Evolutionary conservation across 2,113 vertebrate genomes (phyloP).

Genomic region (Odocoileus hemionus): DNA sequence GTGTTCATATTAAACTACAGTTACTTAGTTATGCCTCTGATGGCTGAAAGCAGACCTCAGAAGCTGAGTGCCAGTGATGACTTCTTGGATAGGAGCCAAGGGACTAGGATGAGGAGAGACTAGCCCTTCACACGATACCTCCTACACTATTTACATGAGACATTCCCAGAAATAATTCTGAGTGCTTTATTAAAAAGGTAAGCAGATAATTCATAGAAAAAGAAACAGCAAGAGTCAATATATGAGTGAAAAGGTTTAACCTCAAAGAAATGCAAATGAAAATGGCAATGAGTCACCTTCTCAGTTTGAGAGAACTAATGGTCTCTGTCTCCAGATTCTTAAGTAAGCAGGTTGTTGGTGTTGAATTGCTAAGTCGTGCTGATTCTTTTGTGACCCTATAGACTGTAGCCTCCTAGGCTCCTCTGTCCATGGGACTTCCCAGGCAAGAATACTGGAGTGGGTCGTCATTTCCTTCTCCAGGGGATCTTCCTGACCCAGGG

Average conservation of each 20-base stretch:
- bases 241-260: background rate
- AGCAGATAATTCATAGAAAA: background rate
- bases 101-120: background rate
- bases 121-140: background rate
- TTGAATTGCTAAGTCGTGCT: background rate
- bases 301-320: background rate
- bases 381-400: background rate
- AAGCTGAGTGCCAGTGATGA: background rate
- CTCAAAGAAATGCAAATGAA: constrained; percentile 34
- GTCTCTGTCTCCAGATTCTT: background rate
- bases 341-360: background rate
- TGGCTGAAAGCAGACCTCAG: background rate
- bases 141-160: background rate
- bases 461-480: background rate
- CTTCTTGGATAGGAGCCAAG: background rate
- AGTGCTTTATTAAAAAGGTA: background rate
- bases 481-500: background rate
- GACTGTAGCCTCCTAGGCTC: background rate
- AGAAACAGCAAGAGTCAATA: background rate
- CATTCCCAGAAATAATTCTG: background rate
- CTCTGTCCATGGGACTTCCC: background rate
- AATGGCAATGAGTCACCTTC: background rate
- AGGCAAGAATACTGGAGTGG: background rate
- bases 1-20: background rate
- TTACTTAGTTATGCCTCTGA: background rate